Conservation (phyloP, 2,797 vertebrate genomes). For the Macropodus opercularis region DNA sequence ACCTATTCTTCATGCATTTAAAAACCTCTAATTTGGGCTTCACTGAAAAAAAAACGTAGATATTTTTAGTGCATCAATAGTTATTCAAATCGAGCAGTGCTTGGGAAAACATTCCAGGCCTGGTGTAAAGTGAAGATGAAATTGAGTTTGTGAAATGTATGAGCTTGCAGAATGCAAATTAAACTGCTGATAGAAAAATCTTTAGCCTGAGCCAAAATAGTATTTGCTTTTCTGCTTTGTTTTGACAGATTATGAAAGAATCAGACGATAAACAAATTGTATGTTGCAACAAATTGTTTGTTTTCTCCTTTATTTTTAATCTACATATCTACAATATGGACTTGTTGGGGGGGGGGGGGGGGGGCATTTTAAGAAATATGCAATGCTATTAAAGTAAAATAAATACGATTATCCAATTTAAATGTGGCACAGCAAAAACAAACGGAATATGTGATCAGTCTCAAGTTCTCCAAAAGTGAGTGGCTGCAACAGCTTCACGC, state of each 20-base stretch:
- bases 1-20: conserved; percentile 54
- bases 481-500: conserved; percentile 17
- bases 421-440: conserved; percentile 27
- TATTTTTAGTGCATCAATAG: conserved; percentile 62
- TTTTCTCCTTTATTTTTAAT: too few species aligned
- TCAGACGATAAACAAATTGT: conserved; percentile 35
- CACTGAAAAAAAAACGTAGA: conserved; percentile 39
- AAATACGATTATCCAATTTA: conserved; percentile 13
- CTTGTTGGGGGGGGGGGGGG: conserved; percentile 6
- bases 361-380: too few species aligned
- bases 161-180: conserved; percentile 75
- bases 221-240: conserved; percentile 55
- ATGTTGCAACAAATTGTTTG: conserved; percentile 36
- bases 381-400: conserved; percentile 31
- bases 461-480: conserved; percentile 18
- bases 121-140: conserved; percentile 65
- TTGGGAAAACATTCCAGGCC: conserved; percentile 55
- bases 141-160: conserved; percentile 68
- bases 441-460: conserved; percentile 41
- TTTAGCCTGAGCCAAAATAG: conserved; percentile 44
- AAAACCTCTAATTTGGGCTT: conserved; percentile 51
- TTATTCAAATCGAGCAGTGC: conserved; percentile 60
- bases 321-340: conserved; percentile 26
- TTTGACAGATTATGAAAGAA: conserved; percentile 42
- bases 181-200: conserved; percentile 60